Evolutionary conservation across 2,113 vertebrate species (phyloP), one percentile per base, ranked within the genome.

Genomic region (Pelmatolapia mariae): DNA sequence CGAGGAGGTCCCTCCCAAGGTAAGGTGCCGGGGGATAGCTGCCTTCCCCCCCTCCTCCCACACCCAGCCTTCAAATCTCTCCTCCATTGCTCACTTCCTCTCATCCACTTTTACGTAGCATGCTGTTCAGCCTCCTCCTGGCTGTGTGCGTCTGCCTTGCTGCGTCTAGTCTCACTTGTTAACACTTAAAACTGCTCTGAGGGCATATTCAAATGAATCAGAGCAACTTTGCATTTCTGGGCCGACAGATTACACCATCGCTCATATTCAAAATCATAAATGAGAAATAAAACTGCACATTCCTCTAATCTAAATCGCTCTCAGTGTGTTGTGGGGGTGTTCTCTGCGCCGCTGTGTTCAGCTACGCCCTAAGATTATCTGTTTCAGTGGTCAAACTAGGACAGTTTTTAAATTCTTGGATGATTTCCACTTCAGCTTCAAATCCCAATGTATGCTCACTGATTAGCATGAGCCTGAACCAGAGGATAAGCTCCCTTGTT

Each of bases 1-100:
- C 95, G 98, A 98, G 91, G 98, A 99, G 96, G 97, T 97, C 92
- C 98, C 98, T 96, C 98, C 98, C 92, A 97, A 98, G 98, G 98
- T 99, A 98, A 99, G 97, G 82, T 87, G 63, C 86, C 19, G 1
- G 52, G 43, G 5, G 56, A 89, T 87, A 79, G 40, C 71, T 83
- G 4, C 33, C 83, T 16, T 6, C 7, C 4, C 3, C 15, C 47
- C 22, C 36, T 12, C 6, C 61, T 36, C 11, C 18, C 22, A 71
- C 71, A 29, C 38, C 79, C 80, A 84, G 10, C 16, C 73, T 31
- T 52, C 61, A 1, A 36, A 63, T 84, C 43, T 13, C 36, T 76
- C 83, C 38, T 38, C 82, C 71, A 47, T 87, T 66, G 45, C 66
- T 91, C 89, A 84, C 84, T n/a, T 86, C 80, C 52, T 85, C 36